Base-by-base conservation (phyloP, 2,113 vertebrate species). In the Menidia beryllina region DNA sequence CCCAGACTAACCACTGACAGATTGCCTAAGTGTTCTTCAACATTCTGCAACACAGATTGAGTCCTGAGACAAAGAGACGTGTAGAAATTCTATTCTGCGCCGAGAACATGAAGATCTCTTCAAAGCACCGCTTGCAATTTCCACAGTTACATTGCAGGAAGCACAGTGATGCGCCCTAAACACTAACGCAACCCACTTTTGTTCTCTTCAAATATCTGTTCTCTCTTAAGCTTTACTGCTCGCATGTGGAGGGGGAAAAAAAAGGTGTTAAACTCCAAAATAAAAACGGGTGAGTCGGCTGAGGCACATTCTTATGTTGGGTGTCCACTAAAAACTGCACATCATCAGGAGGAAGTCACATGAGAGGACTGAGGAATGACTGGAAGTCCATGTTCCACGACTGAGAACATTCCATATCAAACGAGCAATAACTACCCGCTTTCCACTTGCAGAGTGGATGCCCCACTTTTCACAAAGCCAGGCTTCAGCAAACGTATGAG, bases 331-430 rank as follows among this genome's bases (percentile, higher is more conserved):
- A n/a, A n/a, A n/a, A n/a, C n/a, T n/a, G n/a, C n/a, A n/a, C n/a
- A n/a, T n/a, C n/a, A n/a, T n/a, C n/a, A 34, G 11, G n/a, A 43
- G 19, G 39, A 64, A 43, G 23, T 0, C 12, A 38, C 2, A 12
- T 49, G 43, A 3, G 27, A 56, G 26, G 21, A 45, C 11, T 58
- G 39, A 64, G 15, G 78, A 79, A 65, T 45, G 1, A 20, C 68
- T 48, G 26, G 15, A 6, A 39, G 59, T 58, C 24, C 65, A 77
- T 81, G 79, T 91, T 67, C 63, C 27, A 63, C 67, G 87, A 80
- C 27, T 49, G 60, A 72, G 13, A 41, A 67, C 68, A 75, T 82
- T 56, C 72, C 65, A 69, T 26, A 60, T 15, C 30, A 69, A 74
- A 17, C 61, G 79, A 77, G 80, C 48, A 68, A 58, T 14, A 69